Conservation (phyloP, 2,797 vertebrate genomes). For the Nannoperca australis region DNA sequence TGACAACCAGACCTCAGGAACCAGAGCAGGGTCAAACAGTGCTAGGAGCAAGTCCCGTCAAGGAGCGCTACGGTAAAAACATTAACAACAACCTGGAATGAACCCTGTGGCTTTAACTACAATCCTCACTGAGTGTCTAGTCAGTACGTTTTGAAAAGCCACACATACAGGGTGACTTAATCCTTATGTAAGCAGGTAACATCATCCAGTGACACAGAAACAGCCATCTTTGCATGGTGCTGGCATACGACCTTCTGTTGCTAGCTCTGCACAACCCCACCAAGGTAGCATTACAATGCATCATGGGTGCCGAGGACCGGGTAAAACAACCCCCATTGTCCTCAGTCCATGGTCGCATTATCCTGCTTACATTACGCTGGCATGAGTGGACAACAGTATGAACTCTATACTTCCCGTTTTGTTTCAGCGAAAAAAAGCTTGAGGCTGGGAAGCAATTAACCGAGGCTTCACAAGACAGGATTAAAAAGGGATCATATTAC, state of each 20-base stretch:
- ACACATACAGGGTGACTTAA: conserved; percentile 40
- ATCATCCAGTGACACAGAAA: conserved; percentile 51
- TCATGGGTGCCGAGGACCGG: conserved; percentile 31
- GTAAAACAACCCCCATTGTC: conserved; percentile 68
- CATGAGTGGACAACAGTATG: conserved; percentile 54
- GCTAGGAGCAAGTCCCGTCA: conserved; percentile 27
- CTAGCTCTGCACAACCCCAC: conserved; percentile 26
- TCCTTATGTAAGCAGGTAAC: conserved; percentile 49
- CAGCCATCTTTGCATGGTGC: conserved; percentile 11
- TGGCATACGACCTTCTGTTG: conserved; percentile 17
- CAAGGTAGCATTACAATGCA: conserved; percentile 43
- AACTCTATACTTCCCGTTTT: conserved; percentile 71
- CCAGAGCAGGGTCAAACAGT: conserved; percentile 28
- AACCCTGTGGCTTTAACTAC: conserved; percentile 39
- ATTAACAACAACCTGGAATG: conserved; percentile 57
- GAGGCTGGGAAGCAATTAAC: conserved; percentile 72
- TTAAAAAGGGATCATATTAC: conserved; percentile 70
- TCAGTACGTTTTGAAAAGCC: neutral
- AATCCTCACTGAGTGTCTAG: conserved; percentile 8
- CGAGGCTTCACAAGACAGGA: conserved; percentile 60
- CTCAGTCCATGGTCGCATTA: conserved; percentile 57
- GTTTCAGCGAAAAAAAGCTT: conserved; percentile 52
- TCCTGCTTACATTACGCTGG: conserved; percentile 51
- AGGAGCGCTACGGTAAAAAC: conserved; percentile 35
- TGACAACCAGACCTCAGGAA: conserved; percentile 22